phyloP scores from a whole-genome alignment of 2,797 vertebrate genomes.

The Tarsius wallacei region DNA sequence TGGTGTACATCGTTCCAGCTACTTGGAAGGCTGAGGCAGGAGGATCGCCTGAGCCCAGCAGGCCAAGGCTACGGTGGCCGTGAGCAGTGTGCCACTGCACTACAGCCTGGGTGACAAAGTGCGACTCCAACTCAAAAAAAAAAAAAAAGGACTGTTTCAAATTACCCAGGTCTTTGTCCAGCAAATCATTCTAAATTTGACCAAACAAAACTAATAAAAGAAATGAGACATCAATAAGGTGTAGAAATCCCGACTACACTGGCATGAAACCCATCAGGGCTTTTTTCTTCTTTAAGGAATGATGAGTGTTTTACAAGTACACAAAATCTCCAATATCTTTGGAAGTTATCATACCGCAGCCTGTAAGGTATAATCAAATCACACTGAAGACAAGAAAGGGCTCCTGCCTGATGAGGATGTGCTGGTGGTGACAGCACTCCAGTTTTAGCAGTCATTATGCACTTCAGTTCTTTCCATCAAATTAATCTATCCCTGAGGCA shows the following conservation, averaged over 20 bases:
- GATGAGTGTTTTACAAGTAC: not conserved
- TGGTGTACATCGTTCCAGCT: too few relatives aligned
- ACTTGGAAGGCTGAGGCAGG: too few relatives aligned
- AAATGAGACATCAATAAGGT: too few relatives aligned
- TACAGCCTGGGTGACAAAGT: too few relatives aligned
- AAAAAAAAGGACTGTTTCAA: too few relatives aligned
- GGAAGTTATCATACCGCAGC: not conserved
- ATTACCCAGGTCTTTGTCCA: rapidly evolving
- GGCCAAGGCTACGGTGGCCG: too few relatives aligned
- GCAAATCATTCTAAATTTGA: not conserved
- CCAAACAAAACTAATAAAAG: not conserved
- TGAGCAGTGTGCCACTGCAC: too few relatives aligned
- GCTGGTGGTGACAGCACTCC: rapidly evolving
- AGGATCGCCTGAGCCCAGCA: too few relatives aligned
- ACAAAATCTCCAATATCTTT: not conserved
- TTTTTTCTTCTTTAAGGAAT: not conserved
- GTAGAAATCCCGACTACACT: too few relatives aligned
- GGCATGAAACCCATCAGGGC: not conserved
- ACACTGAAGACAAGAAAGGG: not conserved
- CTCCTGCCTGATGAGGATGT: rapidly evolving
- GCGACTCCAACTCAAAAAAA: too few relatives aligned
- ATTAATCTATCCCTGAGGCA: not conserved
- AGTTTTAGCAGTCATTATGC: rapidly evolving
- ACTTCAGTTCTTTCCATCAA: not conserved
- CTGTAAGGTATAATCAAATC: not conserved